Evolutionary conservation across 2,888 invertebrate species (phyloP), one percentile per base, ranked within the genome.

Genomic region (Pristionchus fissidentatus): DNA sequence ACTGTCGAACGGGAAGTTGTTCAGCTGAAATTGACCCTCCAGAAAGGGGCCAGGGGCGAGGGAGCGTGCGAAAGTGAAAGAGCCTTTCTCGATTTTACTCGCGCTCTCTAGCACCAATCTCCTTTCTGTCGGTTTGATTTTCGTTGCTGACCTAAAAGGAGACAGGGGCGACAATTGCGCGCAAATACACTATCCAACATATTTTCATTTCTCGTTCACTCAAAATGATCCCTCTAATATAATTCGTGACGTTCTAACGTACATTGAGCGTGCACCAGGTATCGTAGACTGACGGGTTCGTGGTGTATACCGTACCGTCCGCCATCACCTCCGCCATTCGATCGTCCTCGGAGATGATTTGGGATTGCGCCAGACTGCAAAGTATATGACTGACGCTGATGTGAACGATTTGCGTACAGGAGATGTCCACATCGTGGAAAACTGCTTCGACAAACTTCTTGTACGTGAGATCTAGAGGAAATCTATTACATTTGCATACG

Each of bases 311-410:
- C 0, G 60, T 60, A 4, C 80, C 80, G 22, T 80, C 46, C 0
- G 46, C 46, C 35, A 41, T 32, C n/a, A 66, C 66, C 52, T 82
- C 82, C 13, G 82, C 82, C 29, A 82, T 35, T 82, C 82, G 55
- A n/a, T 82, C 82, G 35, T 82, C 82, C 26, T 82, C 82, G 22
- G 49, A n/a, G 70, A 82, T 82, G 43, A 82, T 82, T 38, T 38
- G 29, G 0, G 70, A 15, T 38, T 82, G 70, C 3, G 66, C 70
- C 26, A 82, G 70, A 70, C 82, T 82, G 70, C 1, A 82, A 70
- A n/a, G 1, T 5, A 26, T 0, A 46, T 15, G 75, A n/a, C 29
- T 26, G 43, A 38, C 66, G 32, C 66, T n/a, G n/a, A n/a, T n/a
- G n/a, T n/a, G n/a, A n/a, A n/a, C n/a, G n/a, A n/a, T n/a, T n/a